These are phyloP conservation scores for Xyliphius kryptos DNA, from an alignment of 2,113 vertebrate genomes.

Conservation along the genomic window DNA sequence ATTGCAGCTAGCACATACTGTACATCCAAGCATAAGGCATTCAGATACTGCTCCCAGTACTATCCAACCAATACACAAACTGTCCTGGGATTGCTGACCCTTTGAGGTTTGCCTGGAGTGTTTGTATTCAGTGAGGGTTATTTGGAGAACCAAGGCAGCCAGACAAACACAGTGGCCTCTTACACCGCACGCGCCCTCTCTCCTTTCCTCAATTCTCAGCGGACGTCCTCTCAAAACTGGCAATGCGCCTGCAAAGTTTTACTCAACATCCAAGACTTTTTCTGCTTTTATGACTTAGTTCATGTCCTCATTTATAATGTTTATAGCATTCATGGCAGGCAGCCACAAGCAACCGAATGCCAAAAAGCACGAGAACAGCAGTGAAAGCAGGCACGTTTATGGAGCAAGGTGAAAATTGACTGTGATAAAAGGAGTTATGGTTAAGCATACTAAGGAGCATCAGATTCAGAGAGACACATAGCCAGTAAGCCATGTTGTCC, in stretches of 20 bases:
- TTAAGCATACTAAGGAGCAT: slow-evolving; percentile 51
- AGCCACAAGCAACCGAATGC: slow-evolving; percentile 20
- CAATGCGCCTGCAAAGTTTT: too few species aligned
- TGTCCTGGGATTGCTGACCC: too few species aligned
- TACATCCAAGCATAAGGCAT: slow-evolving; percentile 13
- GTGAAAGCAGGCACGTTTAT: too few species aligned
- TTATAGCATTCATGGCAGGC: slow-evolving; percentile 11
- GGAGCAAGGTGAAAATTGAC: too few species aligned
- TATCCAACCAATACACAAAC: slow-evolving; percentile 18
- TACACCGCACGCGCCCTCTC: too few species aligned
- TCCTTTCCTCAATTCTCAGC: too few species aligned
- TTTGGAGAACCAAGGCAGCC: slow-evolving; percentile 9
- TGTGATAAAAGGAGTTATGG: too few species aligned
- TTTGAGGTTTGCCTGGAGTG: not conserved
- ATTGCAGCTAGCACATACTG: too few species aligned
- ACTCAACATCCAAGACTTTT: slow-evolving; percentile 4
- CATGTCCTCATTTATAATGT: slow-evolving; percentile 21
- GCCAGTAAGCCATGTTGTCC: too few species aligned
- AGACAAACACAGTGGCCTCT: slow-evolving; percentile 10
- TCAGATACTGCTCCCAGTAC: slow-evolving; percentile 16
- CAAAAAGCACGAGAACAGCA: too few species aligned
- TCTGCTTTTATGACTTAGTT: slow-evolving; percentile 16
- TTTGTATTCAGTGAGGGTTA: slow-evolving; percentile 24
- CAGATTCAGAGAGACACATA: too few species aligned
- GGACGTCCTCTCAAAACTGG: slow-evolving; percentile 14